Percentiles rank a stretch among this genome's conserved stretches.
These are phyloP conservation scores for Hartigia nigra DNA, from an alignment of 2,888 invertebrate genomes.

Conservation along the genomic window DNA sequence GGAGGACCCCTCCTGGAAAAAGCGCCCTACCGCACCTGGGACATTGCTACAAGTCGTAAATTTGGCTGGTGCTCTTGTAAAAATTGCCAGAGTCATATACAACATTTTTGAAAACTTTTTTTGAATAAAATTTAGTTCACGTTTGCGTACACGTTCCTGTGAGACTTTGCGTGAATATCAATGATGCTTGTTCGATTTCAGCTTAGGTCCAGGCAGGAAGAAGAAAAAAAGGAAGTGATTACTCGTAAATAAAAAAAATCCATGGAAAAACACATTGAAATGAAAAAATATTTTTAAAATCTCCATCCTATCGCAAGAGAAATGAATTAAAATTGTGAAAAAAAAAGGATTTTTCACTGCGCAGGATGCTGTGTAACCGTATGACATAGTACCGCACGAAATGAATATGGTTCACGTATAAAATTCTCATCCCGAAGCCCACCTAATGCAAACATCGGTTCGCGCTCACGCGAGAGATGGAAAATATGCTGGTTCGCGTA, in stretches of 20 bases:
- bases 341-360: neutral
- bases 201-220: neutral
- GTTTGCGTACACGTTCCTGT: neutral
- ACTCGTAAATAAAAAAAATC: neutral
- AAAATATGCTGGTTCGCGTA: slow-evolving; percentile 2
- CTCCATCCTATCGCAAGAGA: too few relatives aligned
- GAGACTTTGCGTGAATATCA: neutral
- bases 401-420: neutral
- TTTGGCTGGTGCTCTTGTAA: neutral
- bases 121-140: neutral
- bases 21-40: neutral
- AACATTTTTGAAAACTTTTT: neutral
- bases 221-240: neutral
- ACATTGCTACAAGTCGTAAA: neutral
- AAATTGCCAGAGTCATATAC: neutral
- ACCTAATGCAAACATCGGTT: neutral
- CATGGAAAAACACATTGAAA: neutral
- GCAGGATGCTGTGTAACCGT: neutral
- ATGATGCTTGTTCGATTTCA: neutral
- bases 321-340: neutral
- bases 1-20: neutral
- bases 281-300: too few relatives aligned
- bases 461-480: neutral
- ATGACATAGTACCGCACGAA: neutral
- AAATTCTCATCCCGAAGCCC: neutral